Conservation (phyloP, 2,888 invertebrate species). For the Steinernema carpocapsae region DNA sequence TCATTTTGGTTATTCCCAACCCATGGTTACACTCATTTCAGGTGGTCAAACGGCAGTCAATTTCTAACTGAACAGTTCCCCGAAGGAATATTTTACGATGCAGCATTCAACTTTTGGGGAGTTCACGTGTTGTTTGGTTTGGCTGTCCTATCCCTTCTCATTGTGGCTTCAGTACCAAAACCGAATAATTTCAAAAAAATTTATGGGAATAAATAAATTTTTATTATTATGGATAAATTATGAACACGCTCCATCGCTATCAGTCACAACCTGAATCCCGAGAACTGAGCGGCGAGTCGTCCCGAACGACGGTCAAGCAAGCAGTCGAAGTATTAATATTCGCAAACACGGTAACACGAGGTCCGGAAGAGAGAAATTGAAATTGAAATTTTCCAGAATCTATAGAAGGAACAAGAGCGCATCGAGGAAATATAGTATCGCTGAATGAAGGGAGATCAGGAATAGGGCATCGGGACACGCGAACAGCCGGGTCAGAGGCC, state of each 20-base stretch:
- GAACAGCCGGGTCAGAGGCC: no score
- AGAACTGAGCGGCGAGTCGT: no score
- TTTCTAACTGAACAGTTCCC: slow-evolving; percentile 16
- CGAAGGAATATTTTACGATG: background rate
- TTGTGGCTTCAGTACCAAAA: background rate
- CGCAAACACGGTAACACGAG: no score
- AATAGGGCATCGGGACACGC: no score
- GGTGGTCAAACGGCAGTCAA: slow-evolving; percentile 26
- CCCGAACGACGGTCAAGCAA: no score
- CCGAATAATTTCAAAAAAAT: slow-evolving; percentile 14
- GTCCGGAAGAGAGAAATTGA: no score
- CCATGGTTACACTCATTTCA: background rate
- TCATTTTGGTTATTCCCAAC: background rate
- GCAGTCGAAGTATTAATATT: no score
- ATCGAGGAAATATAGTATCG: no score
- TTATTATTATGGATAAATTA: background rate
- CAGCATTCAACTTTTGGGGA: slow-evolving; percentile 9
- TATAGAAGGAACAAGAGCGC: no score
- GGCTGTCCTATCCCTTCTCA: background rate
- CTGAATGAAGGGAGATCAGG: no score
- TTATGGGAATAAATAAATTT: slow-evolving; percentile 17
- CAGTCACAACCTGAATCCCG: no score
- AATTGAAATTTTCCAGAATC: no score
- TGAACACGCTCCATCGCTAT: background rate
- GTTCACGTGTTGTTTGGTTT: background rate